phyloP scores from a whole-genome alignment of 2,888 invertebrate species.

The Petrophora chlorosata region DNA sequence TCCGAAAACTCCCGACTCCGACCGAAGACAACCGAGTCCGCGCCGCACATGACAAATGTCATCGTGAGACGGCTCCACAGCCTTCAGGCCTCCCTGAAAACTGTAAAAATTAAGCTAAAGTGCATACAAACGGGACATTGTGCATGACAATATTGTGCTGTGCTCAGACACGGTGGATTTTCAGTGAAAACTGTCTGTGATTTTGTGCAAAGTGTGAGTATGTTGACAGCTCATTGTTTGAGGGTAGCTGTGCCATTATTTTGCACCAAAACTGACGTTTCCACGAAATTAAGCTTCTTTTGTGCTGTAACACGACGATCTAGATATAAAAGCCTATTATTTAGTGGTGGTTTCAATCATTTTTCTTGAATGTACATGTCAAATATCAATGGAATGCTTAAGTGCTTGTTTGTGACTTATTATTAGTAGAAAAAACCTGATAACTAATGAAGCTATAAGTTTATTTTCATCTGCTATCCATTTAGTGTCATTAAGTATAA shows the following conservation, averaged over 20 bases:
- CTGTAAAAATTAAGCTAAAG: slow-evolving; percentile 57
- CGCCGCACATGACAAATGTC: slow-evolving; percentile 78
- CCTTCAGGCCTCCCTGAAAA: slow-evolving; percentile 76
- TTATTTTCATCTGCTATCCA: neutral
- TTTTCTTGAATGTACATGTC: slow-evolving; percentile 1
- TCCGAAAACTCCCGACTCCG: slow-evolving; percentile 46
- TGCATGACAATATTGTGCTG: slow-evolving; percentile 53
- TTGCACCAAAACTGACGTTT: slow-evolving; percentile 36
- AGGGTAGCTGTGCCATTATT: slow-evolving; percentile 41
- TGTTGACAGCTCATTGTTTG: slow-evolving; percentile 44
- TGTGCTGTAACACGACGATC: no score
- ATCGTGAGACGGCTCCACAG: slow-evolving; percentile 71
- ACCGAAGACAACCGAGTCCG: slow-evolving; percentile 54
- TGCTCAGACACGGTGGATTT: slow-evolving; percentile 46
- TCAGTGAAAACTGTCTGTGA: slow-evolving; percentile 40
- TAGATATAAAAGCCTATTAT: no score
- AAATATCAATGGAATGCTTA: slow-evolving; percentile 11
- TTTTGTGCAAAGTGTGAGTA: slow-evolving; percentile 63
- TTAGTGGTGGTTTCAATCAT: no score
- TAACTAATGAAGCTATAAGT: neutral
- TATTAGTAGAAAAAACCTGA: neutral
- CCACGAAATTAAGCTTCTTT: no score
- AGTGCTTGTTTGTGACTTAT: neutral
- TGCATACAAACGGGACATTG: slow-evolving; percentile 43
- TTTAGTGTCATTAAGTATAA: neutral